Conservation (phyloP, 1,140 invertebrate genomes). For the Rhagoletis zephyria region DNA sequence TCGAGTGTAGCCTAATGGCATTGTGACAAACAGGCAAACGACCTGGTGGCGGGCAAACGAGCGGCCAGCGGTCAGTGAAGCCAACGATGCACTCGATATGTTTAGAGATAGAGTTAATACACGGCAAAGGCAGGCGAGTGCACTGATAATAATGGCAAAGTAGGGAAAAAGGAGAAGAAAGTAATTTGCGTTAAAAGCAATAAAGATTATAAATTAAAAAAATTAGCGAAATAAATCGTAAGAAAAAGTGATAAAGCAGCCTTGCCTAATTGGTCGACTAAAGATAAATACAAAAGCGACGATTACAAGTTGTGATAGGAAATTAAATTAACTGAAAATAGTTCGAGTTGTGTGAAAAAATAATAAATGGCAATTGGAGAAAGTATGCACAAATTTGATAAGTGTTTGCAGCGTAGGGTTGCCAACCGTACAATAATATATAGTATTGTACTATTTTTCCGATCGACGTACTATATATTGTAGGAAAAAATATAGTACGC, state of each 20-base stretch:
- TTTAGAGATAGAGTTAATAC: neutral
- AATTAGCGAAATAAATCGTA: neutral
- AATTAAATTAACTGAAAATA: slow-evolving; percentile 30
- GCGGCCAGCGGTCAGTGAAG: neutral
- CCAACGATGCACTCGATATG: neutral
- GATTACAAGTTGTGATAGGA: slow-evolving; percentile 26
- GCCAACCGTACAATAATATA: no score
- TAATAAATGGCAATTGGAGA: slow-evolving; percentile 2
- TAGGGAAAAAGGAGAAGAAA: neutral
- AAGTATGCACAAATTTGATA: neutral
- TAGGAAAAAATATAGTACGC: no score
- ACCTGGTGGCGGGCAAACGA: neutral
- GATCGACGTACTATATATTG: no score
- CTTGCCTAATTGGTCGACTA: neutral
- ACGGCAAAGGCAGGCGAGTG: neutral
- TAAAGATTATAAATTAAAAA: neutral
- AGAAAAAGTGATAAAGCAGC: neutral
- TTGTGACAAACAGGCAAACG: slow-evolving; percentile 4
- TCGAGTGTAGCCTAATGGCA: neutral
- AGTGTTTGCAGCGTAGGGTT: neutral
- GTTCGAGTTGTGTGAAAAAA: neutral
- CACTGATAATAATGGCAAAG: neutral
- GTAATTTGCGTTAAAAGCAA: neutral
- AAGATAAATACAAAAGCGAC: neutral
- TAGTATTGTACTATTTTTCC: no score